A percentile compares a stretch with the other conserved stretches of the same genome.
Evolutionary conservation across 2,797 vertebrate species (phyloP).

Genomic region (Sternotherus odoratus): DNA sequence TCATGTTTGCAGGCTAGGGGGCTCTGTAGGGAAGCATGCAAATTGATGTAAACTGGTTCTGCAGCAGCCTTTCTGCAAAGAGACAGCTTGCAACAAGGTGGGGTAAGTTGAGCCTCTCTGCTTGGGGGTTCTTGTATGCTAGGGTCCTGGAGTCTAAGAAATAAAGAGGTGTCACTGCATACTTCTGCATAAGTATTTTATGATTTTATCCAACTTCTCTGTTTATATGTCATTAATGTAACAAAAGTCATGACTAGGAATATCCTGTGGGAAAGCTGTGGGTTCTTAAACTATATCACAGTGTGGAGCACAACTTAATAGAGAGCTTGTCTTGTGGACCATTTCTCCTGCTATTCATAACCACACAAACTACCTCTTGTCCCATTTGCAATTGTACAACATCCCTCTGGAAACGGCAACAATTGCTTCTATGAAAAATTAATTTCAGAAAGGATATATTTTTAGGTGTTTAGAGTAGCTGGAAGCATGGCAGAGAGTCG

Average conservation of each 20-base stretch:
- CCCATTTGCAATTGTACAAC: background rate
- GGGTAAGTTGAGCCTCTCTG: background rate
- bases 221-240: background rate
- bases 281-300: background rate
- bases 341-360: background rate
- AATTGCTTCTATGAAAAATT: background rate
- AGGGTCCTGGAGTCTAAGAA: background rate
- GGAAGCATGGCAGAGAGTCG: background rate
- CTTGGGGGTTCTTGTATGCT: background rate
- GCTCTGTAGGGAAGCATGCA: background rate
- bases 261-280: background rate
- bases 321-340: background rate
- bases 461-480: background rate
- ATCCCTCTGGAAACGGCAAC: background rate
- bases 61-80: background rate
- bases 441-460: background rate
- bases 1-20: background rate
- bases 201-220: background rate
- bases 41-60: background rate
- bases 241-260: conserved; percentile 11
- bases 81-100: background rate
- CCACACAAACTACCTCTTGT: background rate
- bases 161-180: background rate
- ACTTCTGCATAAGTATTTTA: background rate
- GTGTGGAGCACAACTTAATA: background rate